These are phyloP conservation scores for Aurelia coerulea DNA, from an alignment of 30 jellyfish, hydroid and myxozoan genomes.

Conservation along the genomic window DNA sequence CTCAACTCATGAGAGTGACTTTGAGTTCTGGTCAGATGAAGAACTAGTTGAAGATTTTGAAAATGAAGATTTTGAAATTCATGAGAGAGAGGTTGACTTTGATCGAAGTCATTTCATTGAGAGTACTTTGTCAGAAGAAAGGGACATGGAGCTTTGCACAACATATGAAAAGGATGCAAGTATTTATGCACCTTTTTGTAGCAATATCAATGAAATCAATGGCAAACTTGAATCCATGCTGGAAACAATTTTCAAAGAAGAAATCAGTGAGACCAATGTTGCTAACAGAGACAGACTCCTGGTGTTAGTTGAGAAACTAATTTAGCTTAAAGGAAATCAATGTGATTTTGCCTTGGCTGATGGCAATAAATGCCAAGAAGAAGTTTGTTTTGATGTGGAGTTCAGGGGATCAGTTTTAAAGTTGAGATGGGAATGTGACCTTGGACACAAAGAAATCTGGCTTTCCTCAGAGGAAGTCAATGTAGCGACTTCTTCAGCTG, in stretches of 20 bases:
- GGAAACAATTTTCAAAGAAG: background rate
- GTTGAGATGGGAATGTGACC: too few relatives aligned
- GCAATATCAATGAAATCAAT: background rate
- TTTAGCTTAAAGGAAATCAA: slow-evolving; percentile 5
- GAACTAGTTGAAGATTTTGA: too few relatives aligned
- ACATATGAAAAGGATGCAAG: background rate
- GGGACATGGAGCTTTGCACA: slow-evolving; percentile 13
- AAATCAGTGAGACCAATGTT: background rate
- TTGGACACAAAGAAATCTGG: too few relatives aligned
- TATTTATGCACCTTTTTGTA: slow-evolving; percentile 7
- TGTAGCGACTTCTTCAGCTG: too few relatives aligned
- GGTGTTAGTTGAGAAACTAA: slow-evolving; percentile 3
- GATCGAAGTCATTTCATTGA: too few relatives aligned
- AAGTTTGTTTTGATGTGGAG: background rate
- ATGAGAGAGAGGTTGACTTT: background rate
- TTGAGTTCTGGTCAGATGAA: too few relatives aligned
- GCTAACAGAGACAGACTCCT: slow-evolving; percentile 13
- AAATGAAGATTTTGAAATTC: background rate
- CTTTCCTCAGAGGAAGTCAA: too few relatives aligned
- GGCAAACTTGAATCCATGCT: background rate
- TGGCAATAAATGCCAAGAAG: slow-evolving; percentile 9
- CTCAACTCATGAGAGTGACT: too few relatives aligned
- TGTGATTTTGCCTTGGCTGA: slow-evolving; percentile 4
- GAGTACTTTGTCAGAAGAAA: background rate
- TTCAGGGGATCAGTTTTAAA: background rate